Conservation (phyloP, 2,888 invertebrate species). For the Ophion costatus region DNA sequence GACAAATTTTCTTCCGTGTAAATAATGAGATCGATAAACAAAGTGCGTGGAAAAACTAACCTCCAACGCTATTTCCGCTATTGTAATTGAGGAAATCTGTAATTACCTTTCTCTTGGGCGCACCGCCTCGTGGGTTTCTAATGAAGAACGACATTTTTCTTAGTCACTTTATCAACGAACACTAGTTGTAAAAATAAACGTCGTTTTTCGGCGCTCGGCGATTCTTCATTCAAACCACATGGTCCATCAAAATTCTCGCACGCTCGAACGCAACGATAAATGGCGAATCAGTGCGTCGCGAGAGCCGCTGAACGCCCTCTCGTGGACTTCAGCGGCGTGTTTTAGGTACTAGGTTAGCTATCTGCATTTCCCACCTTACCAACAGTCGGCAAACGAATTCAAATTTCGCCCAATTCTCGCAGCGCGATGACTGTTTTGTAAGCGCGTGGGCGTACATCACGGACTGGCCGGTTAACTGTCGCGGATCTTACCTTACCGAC, state of each 20-base stretch:
- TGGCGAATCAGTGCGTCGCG: neutral
- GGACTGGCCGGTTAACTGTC: no score
- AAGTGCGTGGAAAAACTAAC: conserved; percentile 51
- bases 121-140: conserved; percentile 73
- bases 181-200: conserved; percentile 36
- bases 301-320: neutral
- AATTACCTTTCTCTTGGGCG: conserved; percentile 77
- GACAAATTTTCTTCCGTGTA: neutral
- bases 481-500: no score
- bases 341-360: neutral
- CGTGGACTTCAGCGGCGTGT: neutral
- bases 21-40: conserved; percentile 12
- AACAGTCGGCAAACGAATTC: neutral
- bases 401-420: no score
- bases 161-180: neutral
- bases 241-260: conserved; percentile 33
- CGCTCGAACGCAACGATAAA: conserved; percentile 1
- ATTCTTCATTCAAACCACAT: conserved; percentile 56
- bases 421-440: no score
- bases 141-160: conserved; percentile 79
- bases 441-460: no score
- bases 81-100: neutral
- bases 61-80: conserved; percentile 5
- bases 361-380: neutral
- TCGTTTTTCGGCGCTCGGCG: neutral